Evolutionary conservation across 2,888 invertebrate species (phyloP), one percentile per base, ranked within the genome.

Genomic region (Apoda limacodes): DNA sequence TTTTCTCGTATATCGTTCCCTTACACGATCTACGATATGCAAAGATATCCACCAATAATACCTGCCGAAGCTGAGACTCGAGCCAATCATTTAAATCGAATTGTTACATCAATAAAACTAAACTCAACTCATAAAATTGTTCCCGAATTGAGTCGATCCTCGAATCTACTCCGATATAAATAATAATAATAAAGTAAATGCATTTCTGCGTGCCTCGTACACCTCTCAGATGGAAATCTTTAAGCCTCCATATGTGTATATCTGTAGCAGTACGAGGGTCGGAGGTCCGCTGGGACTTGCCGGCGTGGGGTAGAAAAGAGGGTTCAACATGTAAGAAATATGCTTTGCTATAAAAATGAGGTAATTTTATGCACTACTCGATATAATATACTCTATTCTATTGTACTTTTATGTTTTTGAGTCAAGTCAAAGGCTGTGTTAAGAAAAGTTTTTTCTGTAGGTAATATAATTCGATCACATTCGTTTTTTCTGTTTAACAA

Each of bases 291-390:
- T 4, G 60, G 74, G 72, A 67, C 45, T 50, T 32, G 45, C 44
- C 42, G 40, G 43, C 47, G 45, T 50, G 49, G 55, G 53, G 48
- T 42, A 50, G 42, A 43, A 35, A 39, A 40, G 44, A 43, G 48
- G 45, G 46, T 43, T 44, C 48, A 50, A 52, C 51, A 53, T 58
- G 59, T 50, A 61, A 60, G 55, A 62, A 59, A 68, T 64, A 65
- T 60, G 51, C 48, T 45, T 46, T 53, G 52, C 54, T 62, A 63
- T 67, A 68, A 71, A 71, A 70, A 70, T 66, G 65, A 67, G 65
- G 63, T 66, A 69, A 70, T 72, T 61, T 66, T 72, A 72, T 74
- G 72, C 75, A 72, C 71, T 72, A 61, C 63, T 55, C 59, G 48
- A 52, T 54, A 55, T 61, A 53, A 55, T 52, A 43, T 42, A 34